Conservation (phyloP, 2,797 vertebrate genomes). For the Astyanax mexicanus region DNA sequence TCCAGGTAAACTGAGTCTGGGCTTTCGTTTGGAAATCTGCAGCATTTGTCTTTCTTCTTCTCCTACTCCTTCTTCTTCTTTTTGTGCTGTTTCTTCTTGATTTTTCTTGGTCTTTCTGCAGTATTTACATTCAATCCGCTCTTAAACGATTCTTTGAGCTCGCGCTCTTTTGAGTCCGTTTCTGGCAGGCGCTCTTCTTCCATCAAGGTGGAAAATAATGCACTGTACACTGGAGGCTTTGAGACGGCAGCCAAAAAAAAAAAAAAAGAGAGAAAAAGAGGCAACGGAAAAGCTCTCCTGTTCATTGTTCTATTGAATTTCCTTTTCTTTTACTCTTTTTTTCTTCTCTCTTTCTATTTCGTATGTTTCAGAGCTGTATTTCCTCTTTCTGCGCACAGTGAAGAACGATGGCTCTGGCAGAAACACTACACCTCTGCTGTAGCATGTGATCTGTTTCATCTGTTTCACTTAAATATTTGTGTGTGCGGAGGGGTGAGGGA, state of each 20-base stretch:
- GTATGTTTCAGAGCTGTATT: conserved; percentile 1
- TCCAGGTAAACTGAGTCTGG: conserved; percentile 45
- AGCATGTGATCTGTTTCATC: conserved; percentile 61
- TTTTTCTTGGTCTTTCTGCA: neutral
- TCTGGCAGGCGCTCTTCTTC: conserved; percentile 23
- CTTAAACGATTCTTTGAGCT: conserved; percentile 34
- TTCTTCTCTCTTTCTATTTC: no score
- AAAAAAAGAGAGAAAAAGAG: no score
- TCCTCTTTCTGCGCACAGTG: conserved; percentile 11
- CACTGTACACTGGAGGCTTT: conserved; percentile 24
- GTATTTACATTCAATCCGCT: conserved; percentile 40
- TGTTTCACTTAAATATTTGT: conserved; percentile 54
- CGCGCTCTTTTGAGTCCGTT: neutral
- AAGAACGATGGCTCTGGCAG: conserved; percentile 22
- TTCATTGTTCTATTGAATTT: conserved; percentile 41
- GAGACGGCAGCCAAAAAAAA: conserved; percentile 19
- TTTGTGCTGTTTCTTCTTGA: neutral
- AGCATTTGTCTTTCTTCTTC: conserved; percentile 7
- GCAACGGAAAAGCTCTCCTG: conserved; percentile 10
- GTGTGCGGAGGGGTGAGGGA: conserved; percentile 33
- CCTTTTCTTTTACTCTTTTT: neutral
- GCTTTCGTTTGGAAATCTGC: conserved; percentile 40
- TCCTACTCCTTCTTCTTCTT: neutral
- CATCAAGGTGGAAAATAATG: conserved; percentile 29
- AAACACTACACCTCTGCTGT: conserved; percentile 33